Percentiles rank a stretch among this genome's conserved stretches.
Evolutionary conservation across 2,888 invertebrate genomes (phyloP).

Genomic region (Synanthedon tipuliformis): DNA sequence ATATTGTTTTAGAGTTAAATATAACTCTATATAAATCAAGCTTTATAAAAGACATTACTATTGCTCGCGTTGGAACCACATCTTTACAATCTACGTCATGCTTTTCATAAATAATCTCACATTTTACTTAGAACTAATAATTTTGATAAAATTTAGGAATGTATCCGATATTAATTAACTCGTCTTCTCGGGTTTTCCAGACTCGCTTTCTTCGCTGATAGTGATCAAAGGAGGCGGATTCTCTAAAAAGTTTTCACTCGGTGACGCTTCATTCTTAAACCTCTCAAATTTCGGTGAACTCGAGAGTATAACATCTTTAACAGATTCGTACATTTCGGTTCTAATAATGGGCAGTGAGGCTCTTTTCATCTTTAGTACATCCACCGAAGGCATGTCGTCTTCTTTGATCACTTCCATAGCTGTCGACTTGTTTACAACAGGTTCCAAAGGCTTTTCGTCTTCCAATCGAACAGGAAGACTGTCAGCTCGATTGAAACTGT

Average conservation of each 20-base stretch:
- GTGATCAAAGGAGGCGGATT: constrained; percentile 58
- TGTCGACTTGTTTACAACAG: constrained; percentile 17
- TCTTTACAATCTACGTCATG: constrained; percentile 2
- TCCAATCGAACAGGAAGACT: constrained; percentile 69
- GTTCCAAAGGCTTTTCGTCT: constrained; percentile 37
- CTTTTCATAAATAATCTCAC: constrained; percentile 12
- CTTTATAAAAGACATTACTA: not conserved
- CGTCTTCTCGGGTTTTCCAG: constrained; percentile 45
- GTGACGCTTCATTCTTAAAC: constrained; percentile 64
- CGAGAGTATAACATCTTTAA: constrained; percentile 62
- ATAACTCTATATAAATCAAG: not conserved
- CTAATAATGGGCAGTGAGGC: constrained; percentile 53
- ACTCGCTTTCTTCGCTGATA: constrained; percentile 59
- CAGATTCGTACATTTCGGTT: constrained; percentile 67
- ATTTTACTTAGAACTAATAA: constrained; percentile 24
- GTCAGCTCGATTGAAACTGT: constrained; percentile 61
- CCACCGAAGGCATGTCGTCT: constrained; percentile 42
- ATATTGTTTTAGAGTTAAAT: not conserved
- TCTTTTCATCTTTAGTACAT: constrained; percentile 42
- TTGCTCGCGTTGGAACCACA: constrained; percentile 6
- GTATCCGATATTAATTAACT: constrained; percentile 39
- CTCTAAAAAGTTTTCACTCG: constrained; percentile 30
- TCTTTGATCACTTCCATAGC: constrained; percentile 49
- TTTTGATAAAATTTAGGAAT: constrained; percentile 21
- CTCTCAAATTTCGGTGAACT: constrained; percentile 72